Base-by-base conservation (phyloP, 53 echinoderm and acorn worm genomes). In the Actinopyga echinites region DNA sequence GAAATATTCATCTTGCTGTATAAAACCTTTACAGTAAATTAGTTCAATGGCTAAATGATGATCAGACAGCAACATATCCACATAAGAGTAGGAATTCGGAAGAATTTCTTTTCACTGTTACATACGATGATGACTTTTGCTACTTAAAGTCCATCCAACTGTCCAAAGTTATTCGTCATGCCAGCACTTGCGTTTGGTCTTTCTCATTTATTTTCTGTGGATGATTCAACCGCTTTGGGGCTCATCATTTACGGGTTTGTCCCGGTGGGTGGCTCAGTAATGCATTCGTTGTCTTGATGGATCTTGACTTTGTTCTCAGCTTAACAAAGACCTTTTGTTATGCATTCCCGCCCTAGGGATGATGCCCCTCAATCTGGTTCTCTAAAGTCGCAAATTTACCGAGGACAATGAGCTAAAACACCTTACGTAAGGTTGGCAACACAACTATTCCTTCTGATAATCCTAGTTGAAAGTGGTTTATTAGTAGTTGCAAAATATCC, bases 101-200 rank as follows among this genome's bases (percentile, higher is more conserved):
- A n/a, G n/a, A n/a, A n/a, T n/a, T n/a, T n/a, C n/a, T n/a, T n/a
- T n/a, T n/a, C n/a, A n/a, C n/a, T n/a, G n/a, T n/a, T n/a, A n/a
- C n/a, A n/a, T n/a, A n/a, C n/a, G n/a, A n/a, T n/a, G n/a, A n/a
- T n/a, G n/a, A n/a, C n/a, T n/a, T n/a, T n/a, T n/a, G n/a, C n/a
- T n/a, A n/a, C n/a, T n/a, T n/a, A n/a, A n/a, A n/a, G n/a, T n/a
- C n/a, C n/a, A n/a, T n/a, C n/a, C n/a, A n/a, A n/a, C n/a, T n/a
- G n/a, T n/a, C n/a, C n/a, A n/a, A n/a, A 95, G 71, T 95, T 95
- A 82, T 63, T 93, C 79, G 71, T 95, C 63, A 95, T 95, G 95
- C 95, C 95, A 15, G 71, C 86, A 5, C 65, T 93, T 65, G 92
- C 95, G 9, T 95, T 91, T 67, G 89, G 89, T 5, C 61, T 95